These are phyloP conservation scores for Deladenus siricidicola DNA, from an alignment of 2,888 invertebrate genomes.

Conservation along the genomic window DNA sequence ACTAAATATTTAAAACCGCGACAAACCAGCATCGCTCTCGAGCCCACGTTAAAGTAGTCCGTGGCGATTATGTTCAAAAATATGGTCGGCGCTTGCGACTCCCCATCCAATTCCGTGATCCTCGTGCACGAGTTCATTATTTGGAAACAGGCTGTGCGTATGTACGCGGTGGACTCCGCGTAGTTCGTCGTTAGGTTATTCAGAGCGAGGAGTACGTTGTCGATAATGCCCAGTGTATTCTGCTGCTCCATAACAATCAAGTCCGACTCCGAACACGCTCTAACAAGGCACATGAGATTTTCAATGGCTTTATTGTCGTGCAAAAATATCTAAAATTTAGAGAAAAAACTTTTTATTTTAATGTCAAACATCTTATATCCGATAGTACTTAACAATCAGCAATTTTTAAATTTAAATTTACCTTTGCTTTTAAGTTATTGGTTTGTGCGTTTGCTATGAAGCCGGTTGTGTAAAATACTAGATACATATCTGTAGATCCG, in stretches of 20 bases:
- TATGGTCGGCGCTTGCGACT: not conserved
- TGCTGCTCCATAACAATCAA: not conserved
- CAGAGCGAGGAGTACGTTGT: conserved; percentile 10
- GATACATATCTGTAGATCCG: conserved; percentile 3
- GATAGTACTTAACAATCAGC: no score
- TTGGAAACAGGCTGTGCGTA: not conserved
- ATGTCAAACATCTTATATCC: no score
- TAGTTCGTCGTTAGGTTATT: conserved; percentile 10
- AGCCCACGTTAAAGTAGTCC: not conserved
- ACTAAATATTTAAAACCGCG: no score
- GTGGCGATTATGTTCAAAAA: not conserved
- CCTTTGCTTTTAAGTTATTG: conserved; percentile 7
- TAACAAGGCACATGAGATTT: conserved; percentile 7
- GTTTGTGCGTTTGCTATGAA: conserved; percentile 10
- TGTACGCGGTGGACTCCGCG: not conserved
- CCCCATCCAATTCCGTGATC: no score
- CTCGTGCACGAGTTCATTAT: not conserved
- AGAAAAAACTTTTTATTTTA: not conserved
- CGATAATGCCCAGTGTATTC: not conserved
- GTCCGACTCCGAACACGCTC: conserved; percentile 4
- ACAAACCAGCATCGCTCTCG: not conserved
- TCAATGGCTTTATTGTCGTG: conserved; percentile 11
- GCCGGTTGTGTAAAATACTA: conserved; percentile 8
- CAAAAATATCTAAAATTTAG: not conserved
- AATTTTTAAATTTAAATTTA: not conserved